phyloP scores from a whole-genome alignment of 2,888 invertebrate species.

The Pimpla rufipes region DNA sequence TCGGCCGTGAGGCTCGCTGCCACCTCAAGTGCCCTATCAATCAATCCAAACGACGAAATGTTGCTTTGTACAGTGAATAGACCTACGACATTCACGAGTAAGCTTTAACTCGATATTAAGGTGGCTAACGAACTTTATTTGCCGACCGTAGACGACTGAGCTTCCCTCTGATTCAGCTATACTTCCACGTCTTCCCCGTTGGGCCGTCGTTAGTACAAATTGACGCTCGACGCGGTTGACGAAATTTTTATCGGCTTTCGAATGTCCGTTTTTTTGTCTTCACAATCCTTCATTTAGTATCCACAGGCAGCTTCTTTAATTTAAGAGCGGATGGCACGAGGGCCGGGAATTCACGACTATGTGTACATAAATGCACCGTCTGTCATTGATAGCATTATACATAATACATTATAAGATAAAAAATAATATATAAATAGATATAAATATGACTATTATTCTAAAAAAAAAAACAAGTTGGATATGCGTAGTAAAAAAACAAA shows the following conservation, averaged over 20 bases:
- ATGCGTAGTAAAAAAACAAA: constrained; percentile 58
- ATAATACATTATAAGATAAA: constrained; percentile 73
- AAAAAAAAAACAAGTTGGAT: constrained; percentile 69
- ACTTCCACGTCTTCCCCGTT: constrained; percentile 31
- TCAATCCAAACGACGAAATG: not conserved
- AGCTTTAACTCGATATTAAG: constrained; percentile 9
- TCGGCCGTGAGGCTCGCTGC: constrained; percentile 5
- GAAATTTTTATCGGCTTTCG: constrained; percentile 22
- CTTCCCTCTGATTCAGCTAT: constrained; percentile 16
- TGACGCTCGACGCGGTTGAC: constrained; percentile 7
- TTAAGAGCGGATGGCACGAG: constrained; percentile 71
- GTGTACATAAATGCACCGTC: constrained; percentile 84
- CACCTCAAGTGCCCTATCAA: constrained; percentile 12
- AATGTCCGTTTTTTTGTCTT: not conserved
- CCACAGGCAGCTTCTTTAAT: constrained; percentile 43
- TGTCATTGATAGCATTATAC: constrained; percentile 81
- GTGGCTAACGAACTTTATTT: not conserved
- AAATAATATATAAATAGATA: constrained; percentile 75
- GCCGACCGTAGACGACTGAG: not conserved
- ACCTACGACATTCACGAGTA: not conserved
- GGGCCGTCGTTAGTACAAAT: constrained; percentile 12
- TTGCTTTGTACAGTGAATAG: constrained; percentile 10
- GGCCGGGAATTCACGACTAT: constrained; percentile 81
- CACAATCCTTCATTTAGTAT: constrained; percentile 4
- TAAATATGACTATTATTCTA: constrained; percentile 76